Evolutionary conservation across 2,888 invertebrate species (phyloP), one percentile per base, ranked within the genome.

Genomic region (Acleris laterana): DNA sequence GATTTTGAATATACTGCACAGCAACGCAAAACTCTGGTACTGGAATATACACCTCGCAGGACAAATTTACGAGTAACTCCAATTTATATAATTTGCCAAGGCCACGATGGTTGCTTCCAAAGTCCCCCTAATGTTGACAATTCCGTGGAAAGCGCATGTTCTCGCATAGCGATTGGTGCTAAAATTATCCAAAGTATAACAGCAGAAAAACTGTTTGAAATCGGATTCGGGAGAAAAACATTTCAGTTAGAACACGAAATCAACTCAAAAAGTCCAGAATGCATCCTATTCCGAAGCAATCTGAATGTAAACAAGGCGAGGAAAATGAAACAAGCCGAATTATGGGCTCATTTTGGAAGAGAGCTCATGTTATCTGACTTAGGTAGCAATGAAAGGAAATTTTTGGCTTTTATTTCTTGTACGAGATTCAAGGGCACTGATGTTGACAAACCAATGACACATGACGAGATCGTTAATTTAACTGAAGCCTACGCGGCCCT

Each of bases 331-430:
- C 96, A 97, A 79, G 94, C 96, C 56, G 96, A 97, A 72, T 86
- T 99, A 57, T 99, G 98, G 98, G 94, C 95, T 73, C 90, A 95
- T 81, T 95, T 98, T 83, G 98, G 97, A 1, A 94, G 96, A 71
- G 98, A 98, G 88, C 90, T 99, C 52, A 96, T 98, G 94, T 94
- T 95, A 63, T 96, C 95, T 0, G 87, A 93, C 49, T 79, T 95
- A 59, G 95, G 95, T 58, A 94, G 93, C 73, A 93, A 94, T 70
- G 94, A 95, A 72, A 94, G 96, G 72, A 99, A 99, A 85, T 98
- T 97, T 91, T 93, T 98, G 65, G 98, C 96, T 0, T 98, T 99
- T 81, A 93, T 98, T 72, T 97, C 97, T 0, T 98, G 97, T 83
- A 98, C 98, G 0, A 93, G 95, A 75, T 98, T 96, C 84, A 93